A percentile compares a stretch with the other conserved stretches of the same genome.
These are phyloP conservation scores for Micoletzkya japonica DNA, from an alignment of 2,888 invertebrate species.

Conservation along the genomic window DNA sequence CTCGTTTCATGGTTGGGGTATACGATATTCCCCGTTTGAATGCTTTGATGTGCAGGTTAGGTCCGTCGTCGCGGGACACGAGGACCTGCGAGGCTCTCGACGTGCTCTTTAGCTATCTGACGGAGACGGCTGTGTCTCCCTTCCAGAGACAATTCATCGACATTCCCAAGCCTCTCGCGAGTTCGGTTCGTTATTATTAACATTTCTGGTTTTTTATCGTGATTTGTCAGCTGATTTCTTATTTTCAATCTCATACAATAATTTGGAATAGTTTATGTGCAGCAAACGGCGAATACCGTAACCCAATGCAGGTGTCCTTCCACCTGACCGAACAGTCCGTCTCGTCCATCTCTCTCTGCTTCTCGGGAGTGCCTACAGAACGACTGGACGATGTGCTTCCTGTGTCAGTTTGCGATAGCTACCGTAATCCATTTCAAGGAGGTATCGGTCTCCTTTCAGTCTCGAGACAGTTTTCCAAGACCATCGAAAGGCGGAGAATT, in stretches of 20 bases:
- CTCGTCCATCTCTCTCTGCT: slow-evolving; percentile 47
- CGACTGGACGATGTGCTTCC: slow-evolving; percentile 44
- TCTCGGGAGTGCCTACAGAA: slow-evolving; percentile 54
- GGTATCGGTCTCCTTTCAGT: neutral
- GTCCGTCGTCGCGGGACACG: slow-evolving; percentile 17
- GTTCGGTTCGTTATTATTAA: slow-evolving; percentile 30
- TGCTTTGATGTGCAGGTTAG: neutral
- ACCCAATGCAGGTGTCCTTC: slow-evolving; percentile 33
- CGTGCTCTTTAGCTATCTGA: slow-evolving; percentile 68
- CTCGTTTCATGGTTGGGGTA: slow-evolving; percentile 59
- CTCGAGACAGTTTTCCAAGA: slow-evolving; percentile 49
- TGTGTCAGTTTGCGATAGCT: slow-evolving; percentile 33
- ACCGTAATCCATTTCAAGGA: slow-evolving; percentile 25
- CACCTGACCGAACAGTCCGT: slow-evolving; percentile 38
- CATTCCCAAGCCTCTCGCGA: slow-evolving; percentile 52
- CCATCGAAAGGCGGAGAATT: slow-evolving; percentile 66
- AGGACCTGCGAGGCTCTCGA: slow-evolving; percentile 36
- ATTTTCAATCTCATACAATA: too few relatives aligned
- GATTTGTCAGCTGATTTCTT: neutral
- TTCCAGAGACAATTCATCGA: slow-evolving; percentile 70
- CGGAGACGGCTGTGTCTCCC: slow-evolving; percentile 84
- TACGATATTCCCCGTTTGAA: neutral
- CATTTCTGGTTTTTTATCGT: neutral
- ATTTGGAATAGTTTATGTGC: too few relatives aligned
- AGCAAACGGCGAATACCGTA: neutral